Percentiles rank a stretch among this genome's conserved stretches.
Conservation (phyloP, 2,797 vertebrate species). For the Lutjanus argentimaculatus region DNA sequence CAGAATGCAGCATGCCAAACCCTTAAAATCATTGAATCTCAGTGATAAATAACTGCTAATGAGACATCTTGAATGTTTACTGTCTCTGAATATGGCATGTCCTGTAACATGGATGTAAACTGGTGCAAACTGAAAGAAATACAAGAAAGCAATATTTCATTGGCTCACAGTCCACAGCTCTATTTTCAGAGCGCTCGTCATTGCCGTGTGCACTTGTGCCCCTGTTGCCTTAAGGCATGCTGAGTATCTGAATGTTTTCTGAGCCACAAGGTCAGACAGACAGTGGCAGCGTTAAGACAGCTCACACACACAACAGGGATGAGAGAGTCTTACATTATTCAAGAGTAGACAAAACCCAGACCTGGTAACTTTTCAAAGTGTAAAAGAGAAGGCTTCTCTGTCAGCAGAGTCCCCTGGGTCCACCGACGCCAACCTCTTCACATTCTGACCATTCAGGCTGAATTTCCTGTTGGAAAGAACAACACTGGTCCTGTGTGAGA, state of each 20-base stretch:
- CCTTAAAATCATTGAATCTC: background rate
- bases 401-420: conserved; percentile 59
- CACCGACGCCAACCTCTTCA: conserved; percentile 25
- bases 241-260: conserved; percentile 64
- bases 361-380: conserved; percentile 72
- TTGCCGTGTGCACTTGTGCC: conserved; percentile 32
- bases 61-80: background rate
- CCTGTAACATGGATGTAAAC: background rate
- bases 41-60: background rate
- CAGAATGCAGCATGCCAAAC: background rate
- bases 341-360: conserved; percentile 58
- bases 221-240: conserved; percentile 56
- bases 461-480: conserved; percentile 40
- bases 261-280: conserved; percentile 69
- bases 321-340: conserved; percentile 76
- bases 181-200: conserved; percentile 47
- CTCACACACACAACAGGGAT: conserved; percentile 40
- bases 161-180: conserved; percentile 1
- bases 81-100: background rate
- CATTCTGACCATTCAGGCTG: conserved; percentile 38
- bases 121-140: background rate
- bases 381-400: conserved; percentile 55
- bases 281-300: conserved; percentile 39
- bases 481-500: background rate
- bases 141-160: background rate